Percentiles rank a stretch among this genome's conserved stretches.
Conservation (phyloP, 2,797 vertebrate species). For the Thripadectes ignobilis region DNA sequence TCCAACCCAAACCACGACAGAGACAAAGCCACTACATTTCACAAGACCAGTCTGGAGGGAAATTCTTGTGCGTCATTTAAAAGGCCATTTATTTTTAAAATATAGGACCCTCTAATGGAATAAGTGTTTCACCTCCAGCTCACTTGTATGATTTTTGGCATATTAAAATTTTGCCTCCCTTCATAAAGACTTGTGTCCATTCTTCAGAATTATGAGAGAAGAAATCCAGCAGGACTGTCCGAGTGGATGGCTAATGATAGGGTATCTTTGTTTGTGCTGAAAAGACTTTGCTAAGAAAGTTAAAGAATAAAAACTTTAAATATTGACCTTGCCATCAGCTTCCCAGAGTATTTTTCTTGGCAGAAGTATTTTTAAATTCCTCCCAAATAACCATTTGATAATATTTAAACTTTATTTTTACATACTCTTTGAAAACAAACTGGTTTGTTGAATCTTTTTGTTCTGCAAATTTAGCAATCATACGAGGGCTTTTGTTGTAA, state of each 20-base stretch:
- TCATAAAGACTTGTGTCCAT: not conserved
- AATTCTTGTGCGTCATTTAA: slow-evolving; percentile 10
- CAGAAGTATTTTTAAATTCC: not conserved
- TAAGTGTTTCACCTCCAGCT: not conserved
- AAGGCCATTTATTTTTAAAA: slow-evolving; percentile 44
- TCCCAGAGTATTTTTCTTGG: slow-evolving; percentile 30
- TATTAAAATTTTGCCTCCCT: not conserved
- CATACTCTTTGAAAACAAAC: slow-evolving; percentile 16
- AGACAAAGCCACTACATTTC: slow-evolving; percentile 46
- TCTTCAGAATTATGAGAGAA: not conserved
- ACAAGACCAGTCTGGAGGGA: slow-evolving; percentile 39
- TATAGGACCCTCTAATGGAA: slow-evolving; percentile 13
- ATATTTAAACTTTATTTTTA: slow-evolving; percentile 38
- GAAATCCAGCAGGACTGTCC: not conserved
- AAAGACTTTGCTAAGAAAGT: not conserved
- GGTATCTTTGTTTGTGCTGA: not conserved
- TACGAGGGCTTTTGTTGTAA: not conserved
- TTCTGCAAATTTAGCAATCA: not conserved
- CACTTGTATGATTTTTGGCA: not conserved
- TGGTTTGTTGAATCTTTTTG: not conserved
- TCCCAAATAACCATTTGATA: slow-evolving; percentile 4
- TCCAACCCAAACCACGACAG: slow-evolving; percentile 23
- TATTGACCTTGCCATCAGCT: slow-evolving; percentile 16
- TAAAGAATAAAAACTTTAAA: slow-evolving; percentile 17
- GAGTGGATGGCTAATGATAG: not conserved